These are phyloP conservation scores for Dermolepida albohirtum DNA, from an alignment of 2,888 invertebrate species.

Conservation along the genomic window DNA sequence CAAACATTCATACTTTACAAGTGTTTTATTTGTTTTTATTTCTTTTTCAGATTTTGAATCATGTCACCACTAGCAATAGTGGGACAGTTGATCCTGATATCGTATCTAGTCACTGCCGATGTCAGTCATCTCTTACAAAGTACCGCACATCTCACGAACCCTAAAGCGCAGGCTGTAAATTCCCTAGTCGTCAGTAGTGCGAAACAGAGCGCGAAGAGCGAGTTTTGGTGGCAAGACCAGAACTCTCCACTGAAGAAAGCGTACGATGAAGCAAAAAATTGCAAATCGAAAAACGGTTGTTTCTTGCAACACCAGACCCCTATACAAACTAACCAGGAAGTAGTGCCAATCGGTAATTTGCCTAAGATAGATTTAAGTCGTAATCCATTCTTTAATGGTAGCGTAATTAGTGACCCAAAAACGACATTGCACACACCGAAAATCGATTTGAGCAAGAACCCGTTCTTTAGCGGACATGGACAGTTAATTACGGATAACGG, in stretches of 20 bases:
- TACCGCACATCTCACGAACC: conserved; percentile 50
- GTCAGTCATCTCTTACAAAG: conserved; percentile 56
- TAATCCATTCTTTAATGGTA: conserved; percentile 58
- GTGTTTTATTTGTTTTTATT: no score
- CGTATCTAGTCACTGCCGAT: conserved; percentile 53
- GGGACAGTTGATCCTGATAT: conserved; percentile 54
- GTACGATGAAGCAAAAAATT: conserved; percentile 62
- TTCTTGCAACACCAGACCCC: conserved; percentile 46
- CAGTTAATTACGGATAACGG: conserved; percentile 54
- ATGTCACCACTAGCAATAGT: conserved; percentile 61
- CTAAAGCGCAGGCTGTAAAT: conserved; percentile 45
- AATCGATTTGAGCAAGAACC: conserved; percentile 54
- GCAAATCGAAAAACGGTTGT: conserved; percentile 55
- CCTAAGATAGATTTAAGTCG: conserved; percentile 49
- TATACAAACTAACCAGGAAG: conserved; percentile 5
- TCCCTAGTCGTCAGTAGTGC: conserved; percentile 44
- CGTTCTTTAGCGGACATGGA: conserved; percentile 58
- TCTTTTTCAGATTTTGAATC: conserved; percentile 44
- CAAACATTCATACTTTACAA: no score
- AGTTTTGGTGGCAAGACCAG: conserved; percentile 73
- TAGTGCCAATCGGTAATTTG: conserved; percentile 50
- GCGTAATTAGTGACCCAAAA: conserved; percentile 41
- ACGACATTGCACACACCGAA: conserved; percentile 20
- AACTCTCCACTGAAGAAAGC: conserved; percentile 71
- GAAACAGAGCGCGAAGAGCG: conserved; percentile 52